These are phyloP conservation scores for Nesogale talazaci DNA, from an alignment of 2,113 vertebrate genomes.

Conservation along the genomic window DNA sequence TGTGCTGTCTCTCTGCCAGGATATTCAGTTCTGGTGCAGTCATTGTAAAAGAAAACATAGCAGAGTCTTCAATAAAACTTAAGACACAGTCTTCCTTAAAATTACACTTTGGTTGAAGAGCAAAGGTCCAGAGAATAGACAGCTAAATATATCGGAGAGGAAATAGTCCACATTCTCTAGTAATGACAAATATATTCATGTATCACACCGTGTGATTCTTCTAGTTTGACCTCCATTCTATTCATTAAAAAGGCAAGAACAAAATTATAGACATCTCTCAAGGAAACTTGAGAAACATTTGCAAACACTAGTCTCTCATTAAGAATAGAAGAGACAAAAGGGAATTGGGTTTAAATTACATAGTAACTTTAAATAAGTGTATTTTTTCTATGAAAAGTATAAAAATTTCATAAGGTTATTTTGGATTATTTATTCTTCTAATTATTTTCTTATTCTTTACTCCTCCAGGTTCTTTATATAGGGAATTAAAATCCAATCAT, in stretches of 20 bases:
- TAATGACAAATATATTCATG: constrained; percentile 83
- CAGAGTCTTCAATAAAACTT: constrained; percentile 75
- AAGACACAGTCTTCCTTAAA: constrained; percentile 78
- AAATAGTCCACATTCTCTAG: constrained; percentile 74
- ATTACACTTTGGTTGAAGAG: constrained; percentile 83
- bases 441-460: background rate
- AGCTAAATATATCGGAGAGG: constrained; percentile 77
- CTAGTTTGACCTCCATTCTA: constrained; percentile 77
- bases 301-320: constrained; percentile 15
- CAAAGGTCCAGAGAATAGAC: constrained; percentile 81
- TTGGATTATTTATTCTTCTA: background rate
- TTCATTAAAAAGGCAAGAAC: constrained; percentile 71
- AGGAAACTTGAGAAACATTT: constrained; percentile 60
- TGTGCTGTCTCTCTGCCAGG: constrained; percentile 62
- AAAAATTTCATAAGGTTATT: constrained; percentile 19
- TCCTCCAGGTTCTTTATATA: background rate
- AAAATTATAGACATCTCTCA: constrained; percentile 76
- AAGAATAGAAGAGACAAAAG: constrained; percentile 56
- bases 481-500: background rate
- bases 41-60: constrained; percentile 65
- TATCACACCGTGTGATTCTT: constrained; percentile 77
- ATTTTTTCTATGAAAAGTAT: constrained; percentile 50
- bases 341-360: background rate
- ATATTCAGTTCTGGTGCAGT: constrained; percentile 59
- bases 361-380: no score